These are phyloP conservation scores for Trematocara zebra DNA, from an alignment of 2,113 vertebrate species.

Conservation along the genomic window DNA sequence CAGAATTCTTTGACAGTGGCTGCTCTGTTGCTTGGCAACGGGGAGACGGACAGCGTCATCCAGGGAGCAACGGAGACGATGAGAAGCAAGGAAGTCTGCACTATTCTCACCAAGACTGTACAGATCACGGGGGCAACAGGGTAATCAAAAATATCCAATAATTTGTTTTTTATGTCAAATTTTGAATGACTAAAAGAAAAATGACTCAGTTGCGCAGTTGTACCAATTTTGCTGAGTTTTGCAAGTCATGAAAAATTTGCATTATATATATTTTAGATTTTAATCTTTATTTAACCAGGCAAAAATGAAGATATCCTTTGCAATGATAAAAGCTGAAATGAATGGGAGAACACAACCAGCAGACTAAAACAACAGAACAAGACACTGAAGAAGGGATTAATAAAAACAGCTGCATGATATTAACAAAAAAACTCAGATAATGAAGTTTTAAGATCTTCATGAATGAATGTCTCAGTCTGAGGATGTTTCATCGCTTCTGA, in stretches of 20 bases:
- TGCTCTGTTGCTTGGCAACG: slow-evolving; percentile 92
- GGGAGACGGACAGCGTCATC: slow-evolving; percentile 69
- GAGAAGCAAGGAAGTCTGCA: slow-evolving; percentile 54
- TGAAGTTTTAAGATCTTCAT: background rate
- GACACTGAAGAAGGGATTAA: background rate
- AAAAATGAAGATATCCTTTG: background rate
- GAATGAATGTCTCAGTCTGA: background rate
- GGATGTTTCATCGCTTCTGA: background rate
- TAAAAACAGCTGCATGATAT: background rate
- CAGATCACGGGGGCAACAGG: background rate
- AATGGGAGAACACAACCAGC: background rate
- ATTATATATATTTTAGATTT: background rate
- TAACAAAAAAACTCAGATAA: background rate
- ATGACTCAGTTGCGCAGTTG: background rate
- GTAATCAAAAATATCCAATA: background rate
- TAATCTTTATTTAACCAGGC: background rate
- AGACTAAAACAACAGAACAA: background rate
- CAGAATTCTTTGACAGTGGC: slow-evolving; percentile 87
- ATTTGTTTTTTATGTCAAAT: background rate
- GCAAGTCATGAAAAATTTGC: background rate
- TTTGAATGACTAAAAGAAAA: background rate
- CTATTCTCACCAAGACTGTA: slow-evolving; percentile 32
- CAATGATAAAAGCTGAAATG: background rate
- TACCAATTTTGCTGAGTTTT: background rate
- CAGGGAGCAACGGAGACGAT: slow-evolving; percentile 58